Conservation (phyloP, 2,113 vertebrate genomes). For the Hydrolagus affinis region DNA sequence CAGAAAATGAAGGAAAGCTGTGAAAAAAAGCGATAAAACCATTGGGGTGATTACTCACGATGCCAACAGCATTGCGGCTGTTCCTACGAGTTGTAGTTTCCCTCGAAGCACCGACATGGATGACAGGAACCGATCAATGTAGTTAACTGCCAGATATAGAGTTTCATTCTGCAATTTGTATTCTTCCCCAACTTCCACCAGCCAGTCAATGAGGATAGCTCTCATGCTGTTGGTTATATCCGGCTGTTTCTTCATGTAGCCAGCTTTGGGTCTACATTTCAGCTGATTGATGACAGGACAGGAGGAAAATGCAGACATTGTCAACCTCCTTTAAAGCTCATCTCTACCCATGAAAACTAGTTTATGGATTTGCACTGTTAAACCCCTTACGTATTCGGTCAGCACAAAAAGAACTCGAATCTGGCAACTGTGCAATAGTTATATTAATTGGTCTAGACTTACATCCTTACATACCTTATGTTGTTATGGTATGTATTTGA, state of each 20-base stretch:
- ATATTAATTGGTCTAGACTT: no score
- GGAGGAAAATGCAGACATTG: background rate
- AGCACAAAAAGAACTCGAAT: background rate
- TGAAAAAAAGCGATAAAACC: no score
- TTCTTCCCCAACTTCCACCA: slow-evolving; percentile 95
- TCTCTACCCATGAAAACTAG: background rate
- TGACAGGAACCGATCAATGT: slow-evolving; percentile 94
- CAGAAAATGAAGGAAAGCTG: no score
- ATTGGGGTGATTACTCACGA: slow-evolving; percentile 66
- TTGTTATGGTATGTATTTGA: no score
- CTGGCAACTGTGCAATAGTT: no score
- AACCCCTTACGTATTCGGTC: background rate
- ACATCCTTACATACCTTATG: no score
- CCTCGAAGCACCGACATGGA: slow-evolving; percentile 95
- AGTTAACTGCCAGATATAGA: slow-evolving; percentile 88
- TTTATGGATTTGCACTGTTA: background rate
- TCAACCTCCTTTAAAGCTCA: background rate
- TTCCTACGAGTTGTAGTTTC: slow-evolving; percentile 93
- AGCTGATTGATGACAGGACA: slow-evolving; percentile 51
- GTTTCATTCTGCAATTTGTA: slow-evolving; percentile 96
- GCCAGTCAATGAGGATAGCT: slow-evolving; percentile 94
- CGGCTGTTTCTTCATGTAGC: slow-evolving; percentile 95
- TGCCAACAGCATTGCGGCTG: slow-evolving; percentile 91
- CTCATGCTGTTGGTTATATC: slow-evolving; percentile 95
- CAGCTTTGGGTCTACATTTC: slow-evolving; percentile 78